A percentile compares a stretch with the other conserved stretches of the same genome.
phyloP scores from a whole-genome alignment of 2,888 invertebrate species.

The Athetis lepigone region DNA sequence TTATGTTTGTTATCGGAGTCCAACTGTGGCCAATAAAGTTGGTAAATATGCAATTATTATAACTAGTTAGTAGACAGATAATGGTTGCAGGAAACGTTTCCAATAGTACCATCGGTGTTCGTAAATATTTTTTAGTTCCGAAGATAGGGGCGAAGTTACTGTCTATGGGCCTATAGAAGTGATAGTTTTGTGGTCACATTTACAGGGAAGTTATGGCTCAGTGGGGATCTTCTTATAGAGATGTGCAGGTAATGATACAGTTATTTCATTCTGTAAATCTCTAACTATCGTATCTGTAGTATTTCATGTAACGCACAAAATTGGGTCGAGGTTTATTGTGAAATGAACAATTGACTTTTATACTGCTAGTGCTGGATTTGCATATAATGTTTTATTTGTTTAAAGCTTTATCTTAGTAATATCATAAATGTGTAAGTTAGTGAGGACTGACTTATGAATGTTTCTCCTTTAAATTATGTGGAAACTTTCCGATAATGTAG shows the following conservation, averaged over 20 bases:
- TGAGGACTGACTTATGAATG: too few relatives aligned
- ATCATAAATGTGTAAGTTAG: too few relatives aligned
- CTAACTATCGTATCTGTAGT: not conserved
- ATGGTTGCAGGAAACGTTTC: conserved; percentile 39
- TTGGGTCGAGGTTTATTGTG: too few relatives aligned
- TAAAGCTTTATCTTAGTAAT: too few relatives aligned
- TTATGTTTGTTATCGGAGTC: conserved; percentile 61
- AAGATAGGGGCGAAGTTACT: conserved; percentile 22
- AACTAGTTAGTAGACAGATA: conserved; percentile 54
- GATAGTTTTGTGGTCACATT: conserved; percentile 4
- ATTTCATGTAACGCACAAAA: too few relatives aligned
- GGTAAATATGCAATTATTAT: conserved; percentile 64
- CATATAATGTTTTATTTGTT: too few relatives aligned
- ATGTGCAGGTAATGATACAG: not conserved
- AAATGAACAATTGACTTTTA: too few relatives aligned
- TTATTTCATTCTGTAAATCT: not conserved
- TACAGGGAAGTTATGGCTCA: not conserved
- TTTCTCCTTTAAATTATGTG: too few relatives aligned
- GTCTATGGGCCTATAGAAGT: conserved; percentile 15
- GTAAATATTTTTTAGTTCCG: conserved; percentile 41
- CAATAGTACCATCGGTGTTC: conserved; percentile 27
- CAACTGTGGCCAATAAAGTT: conserved; percentile 61
- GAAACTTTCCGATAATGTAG: too few relatives aligned
- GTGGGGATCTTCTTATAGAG: not conserved
- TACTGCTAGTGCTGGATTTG: too few relatives aligned